These are phyloP conservation scores for Scylla paramamosain DNA, from an alignment of 1,140 invertebrate genomes.

Conservation along the genomic window DNA sequence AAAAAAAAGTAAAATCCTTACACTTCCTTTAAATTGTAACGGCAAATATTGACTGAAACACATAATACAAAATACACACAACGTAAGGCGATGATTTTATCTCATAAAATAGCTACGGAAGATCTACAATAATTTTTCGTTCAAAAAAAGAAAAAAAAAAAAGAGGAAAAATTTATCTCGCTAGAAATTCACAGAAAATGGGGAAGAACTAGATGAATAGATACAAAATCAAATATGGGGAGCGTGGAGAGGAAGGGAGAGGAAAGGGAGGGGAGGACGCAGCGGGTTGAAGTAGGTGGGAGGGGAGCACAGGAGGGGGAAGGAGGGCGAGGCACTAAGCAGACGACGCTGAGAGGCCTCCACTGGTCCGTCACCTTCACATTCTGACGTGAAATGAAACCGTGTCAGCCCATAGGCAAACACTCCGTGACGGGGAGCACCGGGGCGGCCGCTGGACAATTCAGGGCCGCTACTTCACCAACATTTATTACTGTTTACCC, in stretches of 20 bases:
- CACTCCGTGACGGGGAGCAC: not conserved
- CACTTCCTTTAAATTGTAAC: not conserved
- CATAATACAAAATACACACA: slow-evolving; percentile 7
- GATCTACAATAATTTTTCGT: not conserved
- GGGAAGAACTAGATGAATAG: not conserved
- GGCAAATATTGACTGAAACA: slow-evolving; percentile 22
- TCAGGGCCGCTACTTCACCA: not conserved
- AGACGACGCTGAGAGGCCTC: not conserved
- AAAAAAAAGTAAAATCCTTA: not conserved
- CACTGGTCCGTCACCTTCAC: not conserved
- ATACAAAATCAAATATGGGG: not conserved
- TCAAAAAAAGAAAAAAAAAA: not conserved
- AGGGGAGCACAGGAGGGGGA: not conserved
- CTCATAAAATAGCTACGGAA: not conserved
- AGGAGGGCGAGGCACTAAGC: not conserved
- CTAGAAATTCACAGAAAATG: not conserved
- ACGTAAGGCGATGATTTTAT: not conserved
- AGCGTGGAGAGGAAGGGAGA: not conserved
- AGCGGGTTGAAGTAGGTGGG: not conserved
- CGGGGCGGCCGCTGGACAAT: not conserved
- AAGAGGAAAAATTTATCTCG: not conserved
- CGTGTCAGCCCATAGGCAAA: not conserved
- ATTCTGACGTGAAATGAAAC: slow-evolving; percentile 22
- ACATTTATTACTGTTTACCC: slow-evolving; percentile 5
- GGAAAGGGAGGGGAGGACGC: not conserved